Evolutionary conservation across 2,888 invertebrate species (phyloP), one percentile per base, ranked within the genome.

Genomic region (Carabus problematicus): DNA sequence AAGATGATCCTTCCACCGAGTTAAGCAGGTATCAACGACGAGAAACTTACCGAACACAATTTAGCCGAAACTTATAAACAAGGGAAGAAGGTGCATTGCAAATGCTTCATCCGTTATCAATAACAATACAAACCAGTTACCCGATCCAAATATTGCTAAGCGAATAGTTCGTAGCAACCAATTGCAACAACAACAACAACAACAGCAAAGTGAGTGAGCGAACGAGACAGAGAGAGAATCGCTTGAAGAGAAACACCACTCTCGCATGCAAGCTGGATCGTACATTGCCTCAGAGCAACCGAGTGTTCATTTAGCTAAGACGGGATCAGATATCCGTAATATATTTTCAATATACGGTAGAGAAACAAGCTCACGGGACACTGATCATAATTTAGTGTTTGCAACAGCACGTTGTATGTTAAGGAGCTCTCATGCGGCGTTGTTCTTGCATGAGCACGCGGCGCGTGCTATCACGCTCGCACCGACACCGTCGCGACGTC

Each of bases 301-400:
- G 16, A 52, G 52, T 52, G 52, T 18, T 52, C 52, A 52, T 52
- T 12, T 52, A 52, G 12, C 52, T 9, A 52, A 52, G 18, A 14
- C 52, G 16, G 52, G 19, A 52, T 52, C 52, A 52, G 52, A 52
- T 52, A 52, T 16, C 52, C 52, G 52, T 52, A 52, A 52, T 52
- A 52, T 52, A 52, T 52, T 52, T 52, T 52, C 52, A 52, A 52
- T 52, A 52, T 52, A 52, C 19, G 12, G n/a, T 14, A 18, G 16
- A 52, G 52, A 52, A 52, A 52, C 16, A 19, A 9, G 16, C 16
- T 45, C 14, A 45, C 45, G 45, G 29, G 11, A 52, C 52, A 11
- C 19, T 52, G 52, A 52, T 52, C 52, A 52, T 52, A 52, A 52
- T 52, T 52, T 52, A 52, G 18, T 12, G 52, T 52, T 52, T 52